Percentiles rank a stretch among this genome's conserved stretches.
Evolutionary conservation across 2,113 vertebrate species (phyloP).

Genomic region (Cariama cristata): DNA sequence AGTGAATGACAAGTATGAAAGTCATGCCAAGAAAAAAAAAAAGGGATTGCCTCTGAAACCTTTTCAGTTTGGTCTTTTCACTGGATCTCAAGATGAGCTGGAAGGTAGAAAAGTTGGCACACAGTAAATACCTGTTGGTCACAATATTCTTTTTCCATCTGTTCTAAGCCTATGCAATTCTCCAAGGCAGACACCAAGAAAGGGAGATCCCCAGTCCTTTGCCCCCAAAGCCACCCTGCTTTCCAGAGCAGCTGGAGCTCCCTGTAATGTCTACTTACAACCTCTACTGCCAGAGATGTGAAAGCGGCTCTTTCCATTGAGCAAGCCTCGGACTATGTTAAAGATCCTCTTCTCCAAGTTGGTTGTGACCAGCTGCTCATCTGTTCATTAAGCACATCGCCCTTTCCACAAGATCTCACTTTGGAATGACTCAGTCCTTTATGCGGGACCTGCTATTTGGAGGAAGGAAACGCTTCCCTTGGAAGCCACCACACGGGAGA

Average conservation of each 20-base stretch:
- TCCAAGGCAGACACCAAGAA: background rate
- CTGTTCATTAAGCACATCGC: background rate
- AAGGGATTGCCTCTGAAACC: background rate
- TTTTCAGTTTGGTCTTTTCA: background rate
- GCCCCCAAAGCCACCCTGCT: background rate
- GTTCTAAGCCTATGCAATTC: background rate
- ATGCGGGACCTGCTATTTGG: fast-evolving
- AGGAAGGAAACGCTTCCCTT: background rate
- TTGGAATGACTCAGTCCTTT: background rate
- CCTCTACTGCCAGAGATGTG: background rate
- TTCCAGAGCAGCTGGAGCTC: background rate
- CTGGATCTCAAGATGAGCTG: background rate
- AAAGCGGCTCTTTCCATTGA: background rate
- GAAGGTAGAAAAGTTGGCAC: background rate
- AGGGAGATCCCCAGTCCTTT: background rate
- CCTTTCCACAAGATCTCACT: background rate
- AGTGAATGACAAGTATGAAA: background rate
- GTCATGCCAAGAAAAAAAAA: background rate
- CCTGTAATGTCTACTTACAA: background rate
- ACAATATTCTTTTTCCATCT: background rate
- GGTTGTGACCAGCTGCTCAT: background rate
- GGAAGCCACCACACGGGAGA: background rate
- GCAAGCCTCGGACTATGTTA: background rate
- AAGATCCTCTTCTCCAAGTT: background rate
- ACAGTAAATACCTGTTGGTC: background rate